Conservation (phyloP, 2,113 vertebrate genomes). For the Motacilla tschutschensis region DNA sequence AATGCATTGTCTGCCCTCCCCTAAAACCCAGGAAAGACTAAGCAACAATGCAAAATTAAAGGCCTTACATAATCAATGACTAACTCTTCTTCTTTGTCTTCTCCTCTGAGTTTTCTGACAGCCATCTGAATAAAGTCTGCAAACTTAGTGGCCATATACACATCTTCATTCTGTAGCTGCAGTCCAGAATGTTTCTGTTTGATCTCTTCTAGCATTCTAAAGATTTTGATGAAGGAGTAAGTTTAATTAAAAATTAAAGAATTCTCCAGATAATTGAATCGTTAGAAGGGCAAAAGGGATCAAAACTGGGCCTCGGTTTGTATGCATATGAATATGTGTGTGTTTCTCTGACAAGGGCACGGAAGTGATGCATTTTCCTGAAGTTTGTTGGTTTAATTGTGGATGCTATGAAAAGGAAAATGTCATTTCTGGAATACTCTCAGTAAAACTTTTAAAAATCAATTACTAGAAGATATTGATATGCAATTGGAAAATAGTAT, state of each 20-base stretch:
- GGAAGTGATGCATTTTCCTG: background rate
- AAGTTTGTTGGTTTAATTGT: background rate
- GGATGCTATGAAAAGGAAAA: background rate
- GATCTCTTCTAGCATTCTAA: conserved; percentile 82
- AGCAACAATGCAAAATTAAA: background rate
- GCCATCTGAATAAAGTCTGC: conserved; percentile 79
- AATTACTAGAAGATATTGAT: background rate
- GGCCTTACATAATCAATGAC: conserved; percentile 75
- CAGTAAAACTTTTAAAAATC: background rate
- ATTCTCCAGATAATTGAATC: background rate
- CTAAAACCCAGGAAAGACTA: background rate
- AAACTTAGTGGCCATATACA: conserved; percentile 83
- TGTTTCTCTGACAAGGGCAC: background rate
- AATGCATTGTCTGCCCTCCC: background rate
- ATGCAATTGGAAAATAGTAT: background rate
- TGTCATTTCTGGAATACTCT: background rate
- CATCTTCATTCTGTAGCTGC: conserved; percentile 80
- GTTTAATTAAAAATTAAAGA: background rate
- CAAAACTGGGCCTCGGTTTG: background rate
- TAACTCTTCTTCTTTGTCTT: conserved; percentile 72
- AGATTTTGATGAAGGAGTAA: background rate
- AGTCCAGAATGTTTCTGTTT: conserved; percentile 75
- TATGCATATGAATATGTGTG: background rate
- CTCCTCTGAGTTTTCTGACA: conserved; percentile 77
- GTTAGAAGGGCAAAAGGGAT: background rate